Base-by-base conservation (phyloP, 2,797 vertebrate genomes). In the Orientallactaga sibirica region DNA sequence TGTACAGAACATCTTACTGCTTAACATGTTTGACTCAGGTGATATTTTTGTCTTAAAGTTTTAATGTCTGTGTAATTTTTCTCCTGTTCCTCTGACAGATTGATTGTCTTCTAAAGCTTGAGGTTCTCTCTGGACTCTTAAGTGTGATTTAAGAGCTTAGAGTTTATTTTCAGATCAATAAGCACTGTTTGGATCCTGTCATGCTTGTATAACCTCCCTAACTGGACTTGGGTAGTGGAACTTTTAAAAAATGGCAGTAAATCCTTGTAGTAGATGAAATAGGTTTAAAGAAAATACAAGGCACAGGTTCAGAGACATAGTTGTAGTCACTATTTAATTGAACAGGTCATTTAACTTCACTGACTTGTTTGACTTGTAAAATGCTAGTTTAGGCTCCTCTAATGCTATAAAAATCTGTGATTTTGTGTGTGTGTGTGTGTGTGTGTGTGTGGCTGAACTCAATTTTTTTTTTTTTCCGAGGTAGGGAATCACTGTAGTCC, bases 91-190 rank as follows among this genome's bases (percentile, higher is more conserved):
- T 41, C 75, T 88, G 62, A 27, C 78, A 86, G 62, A 27, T 77
- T 74, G 37, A 68, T 94, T 89, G 93, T 5, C 89, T 91, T 84
- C 84, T 96, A 86, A 79, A 93, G 66, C 33, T 75, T 91, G 48
- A 18, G 73, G 7, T 64, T 81, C n/a, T 89, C 48, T 92, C 8
- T 91, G 84, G 81, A 87, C 76, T 87, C 29, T 52, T 93, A 43
- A 94, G 83, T 52, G 16, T 83, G 78, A 88, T 85, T 16, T 67
- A 74, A 88, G 64, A 83, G 76, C 61, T 91, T 88, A 77, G 83
- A 88, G 73, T 64, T 90, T 76, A 68, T 75, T 92, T 71, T 81
- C 68, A 84, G 25, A 58, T 93, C 86, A 77, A 24, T 61, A 37
- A 77, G 41, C 89, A 88, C 48, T 10, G 43, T 64, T 61, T 75